phyloP scores from a whole-genome alignment of 1,140 invertebrate genomes.

The Saccostrea glomerata region DNA sequence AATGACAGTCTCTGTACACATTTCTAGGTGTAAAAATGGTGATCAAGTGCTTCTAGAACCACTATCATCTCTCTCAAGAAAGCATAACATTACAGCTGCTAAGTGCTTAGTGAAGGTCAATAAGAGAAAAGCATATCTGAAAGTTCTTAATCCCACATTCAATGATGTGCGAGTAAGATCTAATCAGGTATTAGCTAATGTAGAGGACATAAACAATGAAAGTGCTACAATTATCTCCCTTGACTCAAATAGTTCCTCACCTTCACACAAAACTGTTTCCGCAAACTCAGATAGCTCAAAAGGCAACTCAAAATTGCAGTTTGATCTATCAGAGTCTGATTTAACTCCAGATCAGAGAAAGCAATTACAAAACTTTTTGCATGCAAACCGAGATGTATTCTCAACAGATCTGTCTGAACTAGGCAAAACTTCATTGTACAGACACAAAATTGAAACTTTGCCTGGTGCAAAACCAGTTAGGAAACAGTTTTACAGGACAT shows the following conservation, averaged over 20 bases:
- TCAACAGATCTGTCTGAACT: conserved; percentile 55
- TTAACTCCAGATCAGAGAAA: conserved; percentile 28
- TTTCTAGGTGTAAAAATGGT: conserved; percentile 39
- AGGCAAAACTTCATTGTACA: too few relatives aligned
- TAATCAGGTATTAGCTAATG: conserved; percentile 20
- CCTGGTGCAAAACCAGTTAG: conserved; percentile 45
- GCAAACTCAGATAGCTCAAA: background rate
- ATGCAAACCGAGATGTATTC: conserved; percentile 25
- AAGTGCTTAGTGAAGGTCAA: conserved; percentile 50
- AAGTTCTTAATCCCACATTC: conserved; percentile 47
- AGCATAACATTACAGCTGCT: conserved; percentile 36
- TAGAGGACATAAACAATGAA: conserved; percentile 1
- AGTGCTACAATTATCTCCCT: conserved; percentile 15
- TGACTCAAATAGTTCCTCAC: background rate
- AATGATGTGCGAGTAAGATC: conserved; percentile 33
- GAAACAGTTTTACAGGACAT: conserved; percentile 44
- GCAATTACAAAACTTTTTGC: conserved; percentile 20
- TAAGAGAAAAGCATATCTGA: conserved; percentile 38
- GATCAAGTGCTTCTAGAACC: conserved; percentile 36
- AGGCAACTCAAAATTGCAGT: background rate
- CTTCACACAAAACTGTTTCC: background rate
- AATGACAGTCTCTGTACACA: conserved; percentile 1
- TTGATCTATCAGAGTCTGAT: conserved; percentile 48
- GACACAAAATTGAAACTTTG: conserved; percentile 51
- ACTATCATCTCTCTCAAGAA: background rate